phyloP scores from a whole-genome alignment of 2,113 vertebrate genomes.

The Apistogramma diplotaenia region DNA sequence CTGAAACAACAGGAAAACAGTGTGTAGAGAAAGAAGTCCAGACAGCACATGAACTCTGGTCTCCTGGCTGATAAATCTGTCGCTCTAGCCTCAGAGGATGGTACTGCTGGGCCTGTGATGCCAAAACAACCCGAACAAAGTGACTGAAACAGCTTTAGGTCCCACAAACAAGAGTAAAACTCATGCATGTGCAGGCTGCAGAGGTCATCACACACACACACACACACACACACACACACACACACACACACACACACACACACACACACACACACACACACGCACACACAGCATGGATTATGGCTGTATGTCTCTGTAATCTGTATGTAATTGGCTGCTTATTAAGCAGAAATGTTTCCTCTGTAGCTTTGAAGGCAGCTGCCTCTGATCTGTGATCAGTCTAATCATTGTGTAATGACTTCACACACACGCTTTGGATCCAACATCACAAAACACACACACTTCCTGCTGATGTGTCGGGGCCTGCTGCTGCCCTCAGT shows the following conservation, averaged over 20 bases:
- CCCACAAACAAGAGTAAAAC: neutral
- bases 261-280: neutral
- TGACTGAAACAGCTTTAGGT: neutral
- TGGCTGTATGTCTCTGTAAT: neutral
- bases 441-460: slow-evolving; percentile 24
- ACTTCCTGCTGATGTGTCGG: slow-evolving; percentile 29
- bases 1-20: neutral
- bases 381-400: slow-evolving; percentile 52
- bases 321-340: slow-evolving; percentile 1
- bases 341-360: slow-evolving; percentile 36
- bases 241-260: too few species aligned
- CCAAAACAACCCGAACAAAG: too few species aligned
- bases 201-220: neutral
- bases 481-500: neutral
- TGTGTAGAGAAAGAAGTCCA: neutral
- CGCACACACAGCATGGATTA: neutral
- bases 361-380: slow-evolving; percentile 38
- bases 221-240: neutral
- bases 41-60: neutral
- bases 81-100: too few species aligned
- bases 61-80: too few species aligned
- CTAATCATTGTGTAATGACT: slow-evolving; percentile 50
- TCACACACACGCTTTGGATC: slow-evolving; percentile 28
- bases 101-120: too few species aligned
- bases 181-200: too few species aligned